Percentiles rank a stretch among this genome's conserved stretches.
Conservation (phyloP, 2,113 vertebrate genomes). For the Mobula hypostoma region DNA sequence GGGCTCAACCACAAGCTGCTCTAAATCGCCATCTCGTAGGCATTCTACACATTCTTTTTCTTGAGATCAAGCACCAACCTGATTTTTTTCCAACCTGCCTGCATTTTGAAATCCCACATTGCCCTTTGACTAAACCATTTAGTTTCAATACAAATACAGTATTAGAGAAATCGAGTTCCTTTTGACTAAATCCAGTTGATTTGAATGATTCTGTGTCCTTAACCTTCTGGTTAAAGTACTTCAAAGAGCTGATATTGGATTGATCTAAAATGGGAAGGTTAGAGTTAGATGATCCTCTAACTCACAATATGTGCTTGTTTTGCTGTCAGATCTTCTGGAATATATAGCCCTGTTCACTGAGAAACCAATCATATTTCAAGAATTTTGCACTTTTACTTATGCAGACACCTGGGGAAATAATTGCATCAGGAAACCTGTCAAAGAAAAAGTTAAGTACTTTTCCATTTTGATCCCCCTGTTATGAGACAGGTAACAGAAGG, state of each 20-base stretch:
- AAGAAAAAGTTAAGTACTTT: background rate
- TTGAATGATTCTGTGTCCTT: background rate
- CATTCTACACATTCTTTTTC: no score
- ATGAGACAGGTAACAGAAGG: constrained; percentile 28
- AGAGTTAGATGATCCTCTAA: background rate
- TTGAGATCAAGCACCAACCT: no score
- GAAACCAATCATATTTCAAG: background rate
- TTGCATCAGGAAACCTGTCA: constrained; percentile 1
- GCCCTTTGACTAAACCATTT: no score
- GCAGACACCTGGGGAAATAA: background rate
- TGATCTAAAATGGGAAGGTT: background rate
- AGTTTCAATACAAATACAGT: no score
- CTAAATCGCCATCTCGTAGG: no score
- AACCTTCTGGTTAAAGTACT: background rate
- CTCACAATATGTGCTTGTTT: background rate
- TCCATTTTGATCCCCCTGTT: background rate
- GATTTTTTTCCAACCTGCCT: no score
- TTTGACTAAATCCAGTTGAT: background rate
- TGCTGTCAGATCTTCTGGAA: background rate
- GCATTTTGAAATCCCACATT: no score
- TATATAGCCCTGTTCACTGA: background rate
- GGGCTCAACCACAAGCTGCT: no score
- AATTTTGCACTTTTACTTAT: background rate
- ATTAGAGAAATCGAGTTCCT: no score
- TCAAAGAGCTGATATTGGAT: background rate